Conservation (phyloP, 2,113 vertebrate genomes). For the Variabilichromis moorii region DNA sequence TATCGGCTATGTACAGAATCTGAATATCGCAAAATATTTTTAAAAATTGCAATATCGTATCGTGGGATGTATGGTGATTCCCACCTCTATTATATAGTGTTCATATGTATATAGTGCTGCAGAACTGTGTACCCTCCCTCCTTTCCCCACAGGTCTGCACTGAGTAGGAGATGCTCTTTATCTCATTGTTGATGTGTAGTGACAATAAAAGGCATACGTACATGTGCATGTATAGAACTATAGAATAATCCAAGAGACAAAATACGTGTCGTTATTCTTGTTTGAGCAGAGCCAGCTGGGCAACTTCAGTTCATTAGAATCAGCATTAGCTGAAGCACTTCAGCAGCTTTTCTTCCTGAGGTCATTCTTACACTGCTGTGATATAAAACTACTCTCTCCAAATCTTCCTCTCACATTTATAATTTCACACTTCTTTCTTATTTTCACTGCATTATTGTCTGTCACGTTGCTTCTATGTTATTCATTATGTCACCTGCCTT, state of each 20-base stretch:
- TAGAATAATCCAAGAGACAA: background rate
- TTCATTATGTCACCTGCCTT: constrained; percentile 7
- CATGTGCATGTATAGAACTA: background rate
- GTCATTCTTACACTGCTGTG: constrained; percentile 58
- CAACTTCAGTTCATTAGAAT: background rate
- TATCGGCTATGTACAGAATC: too few species aligned
- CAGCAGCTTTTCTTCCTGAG: background rate
- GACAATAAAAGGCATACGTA: background rate
- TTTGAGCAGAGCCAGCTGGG: background rate
- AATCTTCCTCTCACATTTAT: background rate
- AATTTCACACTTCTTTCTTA: background rate
- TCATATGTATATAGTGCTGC: background rate
- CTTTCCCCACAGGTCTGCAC: background rate
- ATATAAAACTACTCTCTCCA: background rate
- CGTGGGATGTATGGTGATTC: accelerated
- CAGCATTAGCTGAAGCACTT: background rate
- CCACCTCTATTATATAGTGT: background rate
- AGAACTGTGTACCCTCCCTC: background rate
- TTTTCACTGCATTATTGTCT: background rate
- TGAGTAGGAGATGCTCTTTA: background rate
- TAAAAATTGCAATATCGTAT: too few species aligned
- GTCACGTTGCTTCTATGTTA: background rate
- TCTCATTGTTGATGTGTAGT: background rate
- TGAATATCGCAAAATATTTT: too few species aligned
- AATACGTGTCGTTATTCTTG: background rate